Conservation (phyloP, 2,888 invertebrate species). For the Cryptus viduatorius region DNA sequence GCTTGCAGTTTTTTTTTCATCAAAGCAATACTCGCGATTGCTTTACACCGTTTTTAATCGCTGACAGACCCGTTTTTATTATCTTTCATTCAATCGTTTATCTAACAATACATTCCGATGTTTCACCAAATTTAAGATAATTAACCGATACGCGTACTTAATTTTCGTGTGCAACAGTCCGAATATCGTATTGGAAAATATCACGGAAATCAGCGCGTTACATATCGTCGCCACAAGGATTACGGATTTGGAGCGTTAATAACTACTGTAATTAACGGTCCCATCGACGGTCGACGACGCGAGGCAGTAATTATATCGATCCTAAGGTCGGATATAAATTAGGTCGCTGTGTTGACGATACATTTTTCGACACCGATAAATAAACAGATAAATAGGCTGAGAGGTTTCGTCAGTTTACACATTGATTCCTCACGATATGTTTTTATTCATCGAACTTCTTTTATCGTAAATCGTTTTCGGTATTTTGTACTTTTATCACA, state of each 20-base stretch:
- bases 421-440: no score
- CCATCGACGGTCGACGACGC: constrained; percentile 24
- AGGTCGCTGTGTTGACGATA: neutral
- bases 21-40: neutral
- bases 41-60: no score
- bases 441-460: no score
- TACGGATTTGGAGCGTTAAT: neutral
- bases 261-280: constrained; percentile 14
- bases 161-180: neutral
- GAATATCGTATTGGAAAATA: neutral
- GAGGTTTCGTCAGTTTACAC: no score
- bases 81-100: neutral
- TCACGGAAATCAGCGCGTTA: neutral
- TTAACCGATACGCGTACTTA: no score
- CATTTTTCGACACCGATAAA: neutral
- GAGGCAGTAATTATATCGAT: constrained; percentile 36
- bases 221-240: neutral
- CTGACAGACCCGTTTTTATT: no score
- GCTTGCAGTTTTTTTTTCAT: neutral
- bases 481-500: no score
- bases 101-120: no score
- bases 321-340: neutral
- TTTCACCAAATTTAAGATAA: no score
- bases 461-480: no score
- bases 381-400: no score